A percentile compares a stretch with the other conserved stretches of the same genome.
phyloP scores from a whole-genome alignment of 2,113 vertebrate genomes.

The Microtus ochrogaster region DNA sequence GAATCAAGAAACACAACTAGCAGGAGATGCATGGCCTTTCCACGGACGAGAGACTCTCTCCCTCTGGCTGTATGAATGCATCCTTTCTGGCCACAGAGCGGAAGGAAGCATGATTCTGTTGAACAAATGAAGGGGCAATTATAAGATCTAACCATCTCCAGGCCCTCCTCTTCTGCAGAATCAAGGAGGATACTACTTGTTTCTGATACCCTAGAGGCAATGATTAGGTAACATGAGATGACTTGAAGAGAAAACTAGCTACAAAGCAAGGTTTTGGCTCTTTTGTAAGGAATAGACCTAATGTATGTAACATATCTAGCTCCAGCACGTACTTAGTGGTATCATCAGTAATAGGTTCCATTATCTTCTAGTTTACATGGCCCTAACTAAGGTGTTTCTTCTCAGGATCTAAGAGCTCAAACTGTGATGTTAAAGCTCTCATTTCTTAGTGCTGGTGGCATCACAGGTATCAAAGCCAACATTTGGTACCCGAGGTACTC shows the following conservation, averaged over 20 bases:
- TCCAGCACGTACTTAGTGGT: not conserved
- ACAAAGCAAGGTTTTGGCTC: not conserved
- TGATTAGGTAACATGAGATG: not conserved
- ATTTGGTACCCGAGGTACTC: not conserved
- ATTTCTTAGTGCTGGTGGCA: not conserved
- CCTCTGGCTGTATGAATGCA: fast-evolving
- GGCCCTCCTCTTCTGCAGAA: not conserved
- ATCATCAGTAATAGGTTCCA: not conserved
- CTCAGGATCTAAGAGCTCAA: not conserved
- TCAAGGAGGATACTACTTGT: no score
- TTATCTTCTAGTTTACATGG: not conserved
- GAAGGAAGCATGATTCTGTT: not conserved
- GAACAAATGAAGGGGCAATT: not conserved
- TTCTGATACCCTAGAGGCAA: not conserved
- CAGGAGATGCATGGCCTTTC: not conserved
- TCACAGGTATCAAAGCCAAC: not conserved
- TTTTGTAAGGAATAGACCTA: not conserved
- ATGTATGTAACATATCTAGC: not conserved
- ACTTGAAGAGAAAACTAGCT: not conserved
- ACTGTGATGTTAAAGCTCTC: no score
- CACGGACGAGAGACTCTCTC: not conserved
- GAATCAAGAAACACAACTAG: not conserved
- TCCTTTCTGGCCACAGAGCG: not conserved
- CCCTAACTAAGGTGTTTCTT: not conserved
- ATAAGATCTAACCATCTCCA: not conserved